Evolutionary conservation across 1,140 invertebrate genomes (phyloP).

Genomic region (Colletes latitarsis): DNA sequence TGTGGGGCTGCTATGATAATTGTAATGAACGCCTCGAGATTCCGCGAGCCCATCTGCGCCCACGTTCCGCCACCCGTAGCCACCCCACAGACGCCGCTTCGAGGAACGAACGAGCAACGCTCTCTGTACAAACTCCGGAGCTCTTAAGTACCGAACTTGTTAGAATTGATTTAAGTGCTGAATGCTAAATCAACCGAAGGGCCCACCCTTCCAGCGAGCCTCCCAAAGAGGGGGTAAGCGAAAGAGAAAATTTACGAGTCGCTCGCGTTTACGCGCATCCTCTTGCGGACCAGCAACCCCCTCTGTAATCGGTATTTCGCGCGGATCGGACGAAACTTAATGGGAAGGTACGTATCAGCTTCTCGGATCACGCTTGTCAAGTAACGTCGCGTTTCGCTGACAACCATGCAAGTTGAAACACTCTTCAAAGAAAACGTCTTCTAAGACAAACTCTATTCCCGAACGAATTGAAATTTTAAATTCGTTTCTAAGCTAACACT

Average conservation of each 20-base stretch:
- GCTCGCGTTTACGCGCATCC: conserved; percentile 56
- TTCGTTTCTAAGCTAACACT: no score
- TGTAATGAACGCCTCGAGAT: conserved; percentile 80
- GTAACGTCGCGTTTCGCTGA: no score
- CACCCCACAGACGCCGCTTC: conserved; percentile 42
- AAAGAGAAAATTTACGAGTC: conserved; percentile 64
- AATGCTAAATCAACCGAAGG: conserved; percentile 81
- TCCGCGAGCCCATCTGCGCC: conserved; percentile 79
- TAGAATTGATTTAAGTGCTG: conserved; percentile 81
- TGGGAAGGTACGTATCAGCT: conserved; percentile 47
- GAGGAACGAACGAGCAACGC: conserved; percentile 63
- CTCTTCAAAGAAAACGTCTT: no score
- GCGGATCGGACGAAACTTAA: conserved; percentile 58
- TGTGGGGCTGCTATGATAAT: conserved; percentile 79
- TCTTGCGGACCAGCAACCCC: conserved; percentile 43
- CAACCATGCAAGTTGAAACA: no score
- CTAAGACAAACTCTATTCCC: no score
- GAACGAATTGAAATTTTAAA: no score
- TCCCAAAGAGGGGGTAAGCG: neutral
- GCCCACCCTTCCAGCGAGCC: conserved; percentile 52
- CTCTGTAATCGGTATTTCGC: conserved; percentile 61
- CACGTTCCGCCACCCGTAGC: conserved; percentile 46
- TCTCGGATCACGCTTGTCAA: no score
- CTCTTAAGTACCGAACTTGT: conserved; percentile 81
- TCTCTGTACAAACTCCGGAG: conserved; percentile 75